A percentile compares a stretch with the other conserved stretches of the same genome.
phyloP scores from a whole-genome alignment of 2,888 invertebrate species.

The Copidosoma aretas region DNA sequence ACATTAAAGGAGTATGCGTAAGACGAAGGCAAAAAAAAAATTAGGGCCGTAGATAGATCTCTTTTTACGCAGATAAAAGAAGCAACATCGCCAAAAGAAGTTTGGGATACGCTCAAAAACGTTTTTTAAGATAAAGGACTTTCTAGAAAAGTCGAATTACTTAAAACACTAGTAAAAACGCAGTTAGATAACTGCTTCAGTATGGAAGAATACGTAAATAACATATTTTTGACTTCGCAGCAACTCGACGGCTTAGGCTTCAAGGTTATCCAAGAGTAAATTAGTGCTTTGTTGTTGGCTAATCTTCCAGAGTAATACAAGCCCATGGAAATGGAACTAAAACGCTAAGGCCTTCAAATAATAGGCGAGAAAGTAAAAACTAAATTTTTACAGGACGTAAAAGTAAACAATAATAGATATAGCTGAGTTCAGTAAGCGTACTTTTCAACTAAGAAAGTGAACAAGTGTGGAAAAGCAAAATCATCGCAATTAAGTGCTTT shows the following conservation, averaged over 20 bases:
- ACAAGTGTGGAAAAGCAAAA: too few relatives aligned
- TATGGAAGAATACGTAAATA: slow-evolving; percentile 2
- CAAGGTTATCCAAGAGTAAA: slow-evolving; percentile 46
- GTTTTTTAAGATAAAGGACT: slow-evolving; percentile 36
- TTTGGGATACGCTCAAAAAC: slow-evolving; percentile 39
- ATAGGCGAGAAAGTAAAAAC: slow-evolving; percentile 47
- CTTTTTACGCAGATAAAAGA: too few relatives aligned
- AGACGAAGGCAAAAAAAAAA: too few relatives aligned
- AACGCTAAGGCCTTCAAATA: slow-evolving; percentile 46
- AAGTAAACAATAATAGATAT: background rate
- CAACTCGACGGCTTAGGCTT: slow-evolving; percentile 21
- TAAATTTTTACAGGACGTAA: slow-evolving; percentile 38
- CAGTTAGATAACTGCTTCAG: background rate
- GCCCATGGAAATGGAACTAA: slow-evolving; percentile 48
- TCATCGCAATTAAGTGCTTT: too few relatives aligned
- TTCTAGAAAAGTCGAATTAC: background rate
- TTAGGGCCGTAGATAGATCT: too few relatives aligned
- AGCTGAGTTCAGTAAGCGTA: too few relatives aligned
- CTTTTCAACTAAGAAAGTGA: too few relatives aligned
- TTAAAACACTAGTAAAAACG: slow-evolving; percentile 3
- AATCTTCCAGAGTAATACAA: slow-evolving; percentile 43
- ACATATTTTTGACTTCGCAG: background rate
- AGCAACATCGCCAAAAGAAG: slow-evolving; percentile 36
- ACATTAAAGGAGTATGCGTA: too few relatives aligned
- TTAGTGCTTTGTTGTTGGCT: slow-evolving; percentile 43